Conservation (phyloP, 2,797 vertebrate species). For the Hypotaenidia philippensis region DNA sequence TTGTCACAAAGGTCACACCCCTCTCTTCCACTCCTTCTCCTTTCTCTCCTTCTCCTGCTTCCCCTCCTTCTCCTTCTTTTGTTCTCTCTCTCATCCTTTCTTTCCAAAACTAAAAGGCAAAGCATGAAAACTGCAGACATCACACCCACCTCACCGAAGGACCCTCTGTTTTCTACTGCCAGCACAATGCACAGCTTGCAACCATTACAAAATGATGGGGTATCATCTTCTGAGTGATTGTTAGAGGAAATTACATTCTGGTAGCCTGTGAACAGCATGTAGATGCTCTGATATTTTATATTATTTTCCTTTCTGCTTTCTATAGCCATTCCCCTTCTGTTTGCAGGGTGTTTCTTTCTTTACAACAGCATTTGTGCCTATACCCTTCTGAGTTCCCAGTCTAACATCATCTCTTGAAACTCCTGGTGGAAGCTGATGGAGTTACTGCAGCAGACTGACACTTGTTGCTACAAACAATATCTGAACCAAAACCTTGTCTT, state of each 20-base stretch:
- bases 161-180: background rate
- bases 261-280: background rate
- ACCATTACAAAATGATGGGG: background rate
- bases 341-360: constrained; percentile 1
- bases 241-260: background rate
- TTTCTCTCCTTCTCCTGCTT: no score
- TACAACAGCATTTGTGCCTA: background rate
- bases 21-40: background rate
- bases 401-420: background rate
- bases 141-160: background rate
- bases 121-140: background rate
- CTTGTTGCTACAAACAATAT: background rate
- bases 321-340: background rate
- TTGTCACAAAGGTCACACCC: background rate
- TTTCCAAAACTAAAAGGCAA: background rate
- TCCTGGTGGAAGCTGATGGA: background rate
- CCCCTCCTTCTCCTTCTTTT: no score
- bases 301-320: background rate
- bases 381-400: background rate
- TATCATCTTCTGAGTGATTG: background rate
- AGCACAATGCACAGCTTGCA: background rate
- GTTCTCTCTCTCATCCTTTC: background rate
- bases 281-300: background rate
- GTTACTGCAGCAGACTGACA: background rate
- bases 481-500: background rate